These are phyloP conservation scores for Macrocentrus cingulum DNA, from an alignment of 1,140 invertebrate genomes.

Conservation along the genomic window DNA sequence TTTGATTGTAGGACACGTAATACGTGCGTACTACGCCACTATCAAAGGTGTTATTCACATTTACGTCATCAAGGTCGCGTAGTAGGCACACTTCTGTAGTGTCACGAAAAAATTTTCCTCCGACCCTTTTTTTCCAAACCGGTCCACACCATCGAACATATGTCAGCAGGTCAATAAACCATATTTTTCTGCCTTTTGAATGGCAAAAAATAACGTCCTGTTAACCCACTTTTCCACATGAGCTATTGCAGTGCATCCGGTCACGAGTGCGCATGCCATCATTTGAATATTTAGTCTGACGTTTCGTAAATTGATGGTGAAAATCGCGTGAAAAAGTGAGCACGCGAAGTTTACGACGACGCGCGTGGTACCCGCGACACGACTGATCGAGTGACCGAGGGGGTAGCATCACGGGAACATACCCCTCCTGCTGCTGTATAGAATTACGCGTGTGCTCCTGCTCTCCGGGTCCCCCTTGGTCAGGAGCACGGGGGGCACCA, in stretches of 20 bases:
- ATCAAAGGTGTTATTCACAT: no score
- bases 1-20: no score
- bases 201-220: neutral
- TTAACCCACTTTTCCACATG: constrained; percentile 13
- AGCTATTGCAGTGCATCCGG: neutral
- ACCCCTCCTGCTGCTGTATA: constrained; percentile 55
- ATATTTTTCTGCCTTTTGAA: no score
- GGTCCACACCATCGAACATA: no score
- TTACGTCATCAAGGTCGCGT: no score
- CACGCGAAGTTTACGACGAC: constrained; percentile 41
- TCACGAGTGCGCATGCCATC: constrained; percentile 8
- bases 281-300: constrained; percentile 1
- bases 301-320: neutral
- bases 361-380: constrained; percentile 52
- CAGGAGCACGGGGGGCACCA: constrained; percentile 21
- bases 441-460: constrained; percentile 45
- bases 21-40: no score
- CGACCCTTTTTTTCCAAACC: no score
- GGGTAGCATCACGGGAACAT: constrained; percentile 54
- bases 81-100: no score
- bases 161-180: no score
- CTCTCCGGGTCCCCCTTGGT: constrained; percentile 32
- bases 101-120: no score
- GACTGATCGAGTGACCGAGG: constrained; percentile 59
- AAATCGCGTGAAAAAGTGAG: constrained; percentile 24